These are phyloP conservation scores for Myocastor coypus DNA, from an alignment of 2,113 vertebrate species.

Conservation along the genomic window DNA sequence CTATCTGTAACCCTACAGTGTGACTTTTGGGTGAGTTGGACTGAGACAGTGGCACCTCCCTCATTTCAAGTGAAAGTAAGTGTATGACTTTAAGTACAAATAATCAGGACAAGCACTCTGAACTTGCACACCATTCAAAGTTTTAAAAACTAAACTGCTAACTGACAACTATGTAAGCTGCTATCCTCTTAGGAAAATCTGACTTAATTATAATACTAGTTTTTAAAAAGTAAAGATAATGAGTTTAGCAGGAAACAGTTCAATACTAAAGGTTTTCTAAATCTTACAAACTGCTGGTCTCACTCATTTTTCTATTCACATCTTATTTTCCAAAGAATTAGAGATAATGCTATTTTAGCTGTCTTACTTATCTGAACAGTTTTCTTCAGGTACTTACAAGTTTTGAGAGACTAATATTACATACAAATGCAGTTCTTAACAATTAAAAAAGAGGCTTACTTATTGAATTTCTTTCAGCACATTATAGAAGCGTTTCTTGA, in stretches of 20 bases:
- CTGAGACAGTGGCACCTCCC: no score
- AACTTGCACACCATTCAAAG: neutral
- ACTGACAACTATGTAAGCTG: neutral
- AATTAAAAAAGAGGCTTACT: neutral
- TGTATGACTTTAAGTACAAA: no score
- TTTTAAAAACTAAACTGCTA: neutral
- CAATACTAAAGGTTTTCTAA: neutral
- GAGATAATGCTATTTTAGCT: neutral
- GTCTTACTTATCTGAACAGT: neutral
- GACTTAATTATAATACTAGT: neutral
- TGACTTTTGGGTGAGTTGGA: no score
- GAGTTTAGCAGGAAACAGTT: neutral
- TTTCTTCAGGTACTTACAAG: neutral
- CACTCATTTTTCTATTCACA: neutral
- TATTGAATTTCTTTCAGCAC: neutral
- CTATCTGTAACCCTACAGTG: no score
- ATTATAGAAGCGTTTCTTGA: neutral
- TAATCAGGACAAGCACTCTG: no score
- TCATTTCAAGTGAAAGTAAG: no score
- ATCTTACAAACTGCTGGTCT: neutral
- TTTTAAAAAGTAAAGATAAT: neutral
- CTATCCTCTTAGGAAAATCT: neutral
- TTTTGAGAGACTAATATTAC: constrained; percentile 25
- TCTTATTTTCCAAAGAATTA: constrained; percentile 36
- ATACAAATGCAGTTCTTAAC: neutral